phyloP scores from a whole-genome alignment of 2,888 invertebrate species.

The Plagiodera versicolora region DNA sequence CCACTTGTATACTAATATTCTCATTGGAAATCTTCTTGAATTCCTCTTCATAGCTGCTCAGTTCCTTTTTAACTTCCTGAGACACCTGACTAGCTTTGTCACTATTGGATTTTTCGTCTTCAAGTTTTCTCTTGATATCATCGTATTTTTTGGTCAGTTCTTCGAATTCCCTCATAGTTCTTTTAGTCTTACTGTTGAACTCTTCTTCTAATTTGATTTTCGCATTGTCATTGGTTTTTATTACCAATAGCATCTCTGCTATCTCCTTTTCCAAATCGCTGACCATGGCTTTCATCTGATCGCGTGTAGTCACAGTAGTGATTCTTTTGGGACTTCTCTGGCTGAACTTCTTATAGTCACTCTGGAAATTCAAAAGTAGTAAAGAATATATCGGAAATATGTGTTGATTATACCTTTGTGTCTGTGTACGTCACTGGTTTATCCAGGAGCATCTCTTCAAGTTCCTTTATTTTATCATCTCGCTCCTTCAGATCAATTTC shows the following conservation, averaged over 20 bases:
- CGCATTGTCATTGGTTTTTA: slow-evolving; percentile 62
- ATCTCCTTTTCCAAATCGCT: slow-evolving; percentile 88
- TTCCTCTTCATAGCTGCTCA: slow-evolving; percentile 55
- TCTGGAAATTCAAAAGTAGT: slow-evolving; percentile 50
- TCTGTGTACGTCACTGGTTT: background rate
- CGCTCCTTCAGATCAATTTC: slow-evolving; percentile 67
- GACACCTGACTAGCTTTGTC: slow-evolving; percentile 59
- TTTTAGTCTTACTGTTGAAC: slow-evolving; percentile 48
- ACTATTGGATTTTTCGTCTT: slow-evolving; percentile 58
- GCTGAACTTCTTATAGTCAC: slow-evolving; percentile 66
- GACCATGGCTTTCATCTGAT: slow-evolving; percentile 80
- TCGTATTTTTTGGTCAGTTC: slow-evolving; percentile 59
- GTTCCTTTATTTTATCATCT: slow-evolving; percentile 60
- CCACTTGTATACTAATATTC: slow-evolving; percentile 58
- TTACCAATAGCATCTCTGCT: slow-evolving; percentile 66
- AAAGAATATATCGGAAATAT: background rate
- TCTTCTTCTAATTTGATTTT: slow-evolving; percentile 58
- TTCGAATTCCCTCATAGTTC: slow-evolving; percentile 52
- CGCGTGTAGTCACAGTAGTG: slow-evolving; percentile 71
- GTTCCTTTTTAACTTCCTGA: slow-evolving; percentile 57
- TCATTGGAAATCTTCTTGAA: slow-evolving; percentile 64
- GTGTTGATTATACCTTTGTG: background rate
- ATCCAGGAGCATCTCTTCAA: slow-evolving; percentile 50
- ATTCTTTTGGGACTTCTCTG: slow-evolving; percentile 74
- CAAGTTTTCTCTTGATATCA: slow-evolving; percentile 58